Percentiles rank a stretch among this genome's conserved stretches.
These are phyloP conservation scores for Cyclophora punctaria DNA, from an alignment of 2,888 invertebrate species.

Conservation along the genomic window DNA sequence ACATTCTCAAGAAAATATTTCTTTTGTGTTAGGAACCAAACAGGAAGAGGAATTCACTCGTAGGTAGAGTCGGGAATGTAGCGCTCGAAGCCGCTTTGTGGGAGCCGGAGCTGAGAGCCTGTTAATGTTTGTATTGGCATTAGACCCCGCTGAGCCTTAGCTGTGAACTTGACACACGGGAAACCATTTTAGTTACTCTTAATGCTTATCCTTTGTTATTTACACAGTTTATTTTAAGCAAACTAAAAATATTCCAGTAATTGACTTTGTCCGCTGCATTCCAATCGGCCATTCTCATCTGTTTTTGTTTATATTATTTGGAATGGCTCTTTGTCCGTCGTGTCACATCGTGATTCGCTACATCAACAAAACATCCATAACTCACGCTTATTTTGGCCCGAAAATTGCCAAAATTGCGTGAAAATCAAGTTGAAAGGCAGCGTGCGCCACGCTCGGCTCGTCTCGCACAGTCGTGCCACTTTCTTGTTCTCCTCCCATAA, in stretches of 20 bases:
- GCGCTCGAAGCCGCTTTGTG: constrained; percentile 25
- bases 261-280: constrained; percentile 22
- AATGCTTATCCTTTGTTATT: not conserved
- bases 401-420: constrained; percentile 44
- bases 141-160: constrained; percentile 59
- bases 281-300: constrained; percentile 18
- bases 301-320: constrained; percentile 15
- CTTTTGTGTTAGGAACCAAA: constrained; percentile 43
- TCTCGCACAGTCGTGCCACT: constrained; percentile 41
- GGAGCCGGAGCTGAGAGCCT: constrained; percentile 27
- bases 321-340: constrained; percentile 9
- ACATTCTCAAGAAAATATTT: constrained; percentile 20
- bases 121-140: constrained; percentile 56
- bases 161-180: constrained; percentile 4
- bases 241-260: constrained; percentile 15
- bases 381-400: constrained; percentile 12
- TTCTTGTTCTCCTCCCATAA: constrained; percentile 57
- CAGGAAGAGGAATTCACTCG: constrained; percentile 46
- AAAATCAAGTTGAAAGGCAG: constrained; percentile 40
- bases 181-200: constrained; percentile 13
- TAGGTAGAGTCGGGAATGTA: constrained; percentile 50
- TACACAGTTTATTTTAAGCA: constrained; percentile 10
- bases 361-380: constrained; percentile 11
- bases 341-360: constrained; percentile 12
- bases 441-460: constrained; percentile 41